Evolutionary conservation across 2,113 vertebrate species (phyloP), one percentile per base, ranked within the genome.

Genomic region (Pyrgilauda ruficollis): DNA sequence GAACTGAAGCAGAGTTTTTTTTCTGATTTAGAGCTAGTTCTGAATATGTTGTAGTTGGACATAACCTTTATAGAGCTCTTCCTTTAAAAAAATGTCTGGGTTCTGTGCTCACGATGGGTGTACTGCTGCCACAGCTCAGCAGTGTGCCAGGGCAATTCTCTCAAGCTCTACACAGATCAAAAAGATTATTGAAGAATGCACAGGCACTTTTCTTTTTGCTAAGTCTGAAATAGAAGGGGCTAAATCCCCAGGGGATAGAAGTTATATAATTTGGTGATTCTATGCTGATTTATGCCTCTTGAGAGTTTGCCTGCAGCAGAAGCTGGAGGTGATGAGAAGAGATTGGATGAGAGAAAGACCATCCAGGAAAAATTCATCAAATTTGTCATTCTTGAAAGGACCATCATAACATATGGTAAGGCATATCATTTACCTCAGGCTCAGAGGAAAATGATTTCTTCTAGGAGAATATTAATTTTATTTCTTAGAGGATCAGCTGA

Each of bases 381-480:
- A 86, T 90, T 93, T 94, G 80, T 96, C 92, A 84, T 86, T 92
- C 92, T 96, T 96, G 93, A 96, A 95, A 84, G 92, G 95, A 92
- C 96, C 90, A 90, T 96, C 73, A n/a, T 95, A 95, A 89, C 93
- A 95, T 94, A 96, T 95, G 90, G 90, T 88, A 90, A 96, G 68
- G 85, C 96, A 94, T 95, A 89, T 95, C 35, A 89, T 97, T 96
- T 94, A 93, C 78, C 93, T 96, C 88, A 81, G 88, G 83, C 96
- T 96, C 14, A 1, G 69, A 97, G 74, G 88, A 88, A 94, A 89
- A 82, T 81, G 76, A 86, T 96, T 93, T 95, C 83, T 96, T 89
- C 90, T 96, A 89, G 73, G 56, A 92, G 93, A 96, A 94, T 96
- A 96, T 96, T 96, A 96, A 95, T 96, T 93, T 95, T 96, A 96